Evolutionary conservation across 1,140 invertebrate species (phyloP).

Genomic region (Pissodes strobi): DNA sequence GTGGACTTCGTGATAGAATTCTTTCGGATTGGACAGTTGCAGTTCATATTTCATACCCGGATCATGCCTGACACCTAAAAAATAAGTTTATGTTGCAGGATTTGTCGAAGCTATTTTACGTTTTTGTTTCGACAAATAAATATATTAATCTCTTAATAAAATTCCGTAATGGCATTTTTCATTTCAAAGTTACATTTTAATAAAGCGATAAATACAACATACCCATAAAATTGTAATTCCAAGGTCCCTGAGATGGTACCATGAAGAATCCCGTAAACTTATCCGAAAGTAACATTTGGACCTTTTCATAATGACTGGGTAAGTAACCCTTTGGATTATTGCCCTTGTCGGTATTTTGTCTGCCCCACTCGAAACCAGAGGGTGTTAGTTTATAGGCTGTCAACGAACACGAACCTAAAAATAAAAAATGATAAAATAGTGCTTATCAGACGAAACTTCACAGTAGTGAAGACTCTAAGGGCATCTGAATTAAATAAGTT

Average conservation of each 20-base stretch:
- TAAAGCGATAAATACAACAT: too few relatives aligned
- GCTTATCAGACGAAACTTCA: too few relatives aligned
- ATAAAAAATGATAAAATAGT: neutral
- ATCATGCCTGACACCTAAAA: conserved; percentile 91
- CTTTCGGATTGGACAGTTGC: conserved; percentile 94
- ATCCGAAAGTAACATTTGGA: conserved; percentile 99
- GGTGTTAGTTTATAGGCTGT: conserved; percentile 98
- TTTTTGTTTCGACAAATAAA: too few relatives aligned
- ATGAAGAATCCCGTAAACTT: conserved; percentile 99
- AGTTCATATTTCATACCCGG: conserved; percentile 99
- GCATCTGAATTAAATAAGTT: too few relatives aligned
- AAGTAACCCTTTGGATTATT: conserved; percentile 99
- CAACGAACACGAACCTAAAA: conserved; percentile 80
- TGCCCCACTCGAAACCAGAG: conserved; percentile 97
- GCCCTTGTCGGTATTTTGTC: conserved; percentile 97
- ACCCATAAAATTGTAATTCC: conserved; percentile 99
- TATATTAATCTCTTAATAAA: too few relatives aligned
- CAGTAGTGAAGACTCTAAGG: too few relatives aligned
- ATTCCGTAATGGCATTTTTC: too few relatives aligned
- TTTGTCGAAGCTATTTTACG: too few relatives aligned
- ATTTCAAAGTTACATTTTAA: neutral
- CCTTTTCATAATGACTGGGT: conserved; percentile 97
- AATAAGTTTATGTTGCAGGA: too few relatives aligned
- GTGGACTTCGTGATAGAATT: conserved; percentile 99
- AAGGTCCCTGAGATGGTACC: conserved; percentile 95